Base-by-base conservation (phyloP, 2,888 invertebrate species). In the Trilocha varians region DNA sequence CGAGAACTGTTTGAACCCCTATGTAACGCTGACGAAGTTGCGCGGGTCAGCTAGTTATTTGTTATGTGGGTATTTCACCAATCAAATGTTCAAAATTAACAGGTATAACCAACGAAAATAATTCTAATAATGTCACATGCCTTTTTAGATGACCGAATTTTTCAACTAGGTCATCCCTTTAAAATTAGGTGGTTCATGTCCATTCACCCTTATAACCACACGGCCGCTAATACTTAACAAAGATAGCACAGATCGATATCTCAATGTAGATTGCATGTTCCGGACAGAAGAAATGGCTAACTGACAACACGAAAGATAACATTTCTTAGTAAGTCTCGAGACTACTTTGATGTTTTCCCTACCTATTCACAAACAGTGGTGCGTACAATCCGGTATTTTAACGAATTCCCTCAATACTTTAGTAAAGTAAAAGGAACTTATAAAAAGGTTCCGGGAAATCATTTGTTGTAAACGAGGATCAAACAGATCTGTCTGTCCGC, bases 101-200 rank as follows among this genome's bases (percentile, higher is more conserved):
- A 45, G 47, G 36, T 15, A 38, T 41, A 18, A 25, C 25, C 2
- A 11, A 25, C 25, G 6, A 25, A 25, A 25, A 25, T 11, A 11
- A 18, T 25, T 25, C 25, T 11, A 25, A 25, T 25, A 25, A 25
- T 25, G 25, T 40, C 39, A 39, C 48, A 55, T 59, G 53, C 58
- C 56, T 69, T 65, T 73, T 70, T 68, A 65, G 65, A 61, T 66
- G 70, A 64, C 65, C 69, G 65, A 62, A 59, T 71, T 72, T 78
- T 75, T 70, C 57, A 76, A 75, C 64, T 70, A 67, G 78, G 73
- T 75, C 79, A 72, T 66, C 67, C 70, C 69, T 73, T 67, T 25
- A 74, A 76, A 78, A 78, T 78, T 72, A 78, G 71, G 62, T 61
- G 62, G 59, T 53, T 53, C 52, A 53, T 52, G 48, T 49, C 46